Conservation (phyloP, 2,113 vertebrate species). For the Etheostoma spectabile region DNA sequence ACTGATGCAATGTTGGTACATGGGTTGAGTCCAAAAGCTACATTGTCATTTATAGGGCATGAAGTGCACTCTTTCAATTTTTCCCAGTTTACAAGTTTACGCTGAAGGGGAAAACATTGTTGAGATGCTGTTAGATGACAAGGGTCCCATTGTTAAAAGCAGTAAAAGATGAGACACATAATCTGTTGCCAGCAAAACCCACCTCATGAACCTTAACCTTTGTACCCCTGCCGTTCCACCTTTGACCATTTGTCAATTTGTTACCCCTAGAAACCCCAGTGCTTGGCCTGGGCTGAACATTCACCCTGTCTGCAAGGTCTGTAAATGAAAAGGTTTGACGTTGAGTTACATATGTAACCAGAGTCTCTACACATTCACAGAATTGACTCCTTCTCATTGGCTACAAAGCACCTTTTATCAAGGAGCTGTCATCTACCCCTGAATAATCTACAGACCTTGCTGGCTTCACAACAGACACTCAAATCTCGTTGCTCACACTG, state of each 20-base stretch:
- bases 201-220: constrained; percentile 79
- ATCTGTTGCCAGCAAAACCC: constrained; percentile 89
- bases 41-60: constrained; percentile 93
- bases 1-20: constrained; percentile 87
- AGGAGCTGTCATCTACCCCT: constrained; percentile 24
- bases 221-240: constrained; percentile 66
- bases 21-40: constrained; percentile 90
- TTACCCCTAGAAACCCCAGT: constrained; percentile 83
- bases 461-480: constrained; percentile 88
- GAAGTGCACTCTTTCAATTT: constrained; percentile 98
- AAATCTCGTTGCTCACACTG: constrained; percentile 90
- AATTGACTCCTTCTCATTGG: constrained; percentile 5
- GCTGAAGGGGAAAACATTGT: constrained; percentile 92
- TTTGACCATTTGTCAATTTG: constrained; percentile 69
- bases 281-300: constrained; percentile 84
- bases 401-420: constrained; percentile 20
- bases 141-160: constrained; percentile 87
- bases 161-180: constrained; percentile 76
- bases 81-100: constrained; percentile 98
- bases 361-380: constrained; percentile 1
- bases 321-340: constrained; percentile 46
- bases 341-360: constrained; percentile 8
- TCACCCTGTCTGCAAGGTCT: constrained; percentile 53
- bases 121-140: constrained; percentile 87
- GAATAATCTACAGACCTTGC: constrained; percentile 81